Percentiles rank a stretch among this genome's conserved stretches.
phyloP scores from a whole-genome alignment of 1,140 invertebrate species.

The Diabrotica undecimpunctata region DNA sequence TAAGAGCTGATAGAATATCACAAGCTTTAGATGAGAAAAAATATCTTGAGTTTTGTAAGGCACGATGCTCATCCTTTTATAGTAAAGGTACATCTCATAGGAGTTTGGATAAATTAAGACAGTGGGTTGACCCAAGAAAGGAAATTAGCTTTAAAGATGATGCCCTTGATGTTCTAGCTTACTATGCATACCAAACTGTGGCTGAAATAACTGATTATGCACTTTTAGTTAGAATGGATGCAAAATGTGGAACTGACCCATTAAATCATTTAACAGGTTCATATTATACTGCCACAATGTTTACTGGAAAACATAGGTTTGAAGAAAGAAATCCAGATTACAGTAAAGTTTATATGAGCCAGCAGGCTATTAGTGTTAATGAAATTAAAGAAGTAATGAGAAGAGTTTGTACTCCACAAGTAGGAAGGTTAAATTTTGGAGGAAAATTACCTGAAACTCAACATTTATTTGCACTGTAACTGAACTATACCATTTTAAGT shows the following conservation, averaged over 20 bases:
- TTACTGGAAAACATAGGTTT: constrained; percentile 47
- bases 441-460: constrained; percentile 39
- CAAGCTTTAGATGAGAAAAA: constrained; percentile 53
- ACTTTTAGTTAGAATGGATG: constrained; percentile 61
- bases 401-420: constrained; percentile 49
- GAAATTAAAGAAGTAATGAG: constrained; percentile 56
- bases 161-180: constrained; percentile 62
- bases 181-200: constrained; percentile 69
- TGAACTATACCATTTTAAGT: neutral
- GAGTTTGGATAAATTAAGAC: constrained; percentile 50
- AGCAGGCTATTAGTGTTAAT: constrained; percentile 52
- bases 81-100: constrained; percentile 29
- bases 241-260: constrained; percentile 54
- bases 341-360: constrained; percentile 53
- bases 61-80: constrained; percentile 39
- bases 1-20: constrained; percentile 53
- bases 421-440: constrained; percentile 46
- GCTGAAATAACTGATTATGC: constrained; percentile 67
- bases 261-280: constrained; percentile 53
- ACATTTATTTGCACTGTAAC: constrained; percentile 36
- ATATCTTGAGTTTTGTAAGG: constrained; percentile 51
- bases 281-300: constrained; percentile 49
- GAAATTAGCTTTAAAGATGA: constrained; percentile 47
- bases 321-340: constrained; percentile 49
- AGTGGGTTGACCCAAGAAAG: constrained; percentile 53